Evolutionary conservation across 2,888 invertebrate genomes (phyloP).

Genomic region (Polydrusus pterygomalis): DNA sequence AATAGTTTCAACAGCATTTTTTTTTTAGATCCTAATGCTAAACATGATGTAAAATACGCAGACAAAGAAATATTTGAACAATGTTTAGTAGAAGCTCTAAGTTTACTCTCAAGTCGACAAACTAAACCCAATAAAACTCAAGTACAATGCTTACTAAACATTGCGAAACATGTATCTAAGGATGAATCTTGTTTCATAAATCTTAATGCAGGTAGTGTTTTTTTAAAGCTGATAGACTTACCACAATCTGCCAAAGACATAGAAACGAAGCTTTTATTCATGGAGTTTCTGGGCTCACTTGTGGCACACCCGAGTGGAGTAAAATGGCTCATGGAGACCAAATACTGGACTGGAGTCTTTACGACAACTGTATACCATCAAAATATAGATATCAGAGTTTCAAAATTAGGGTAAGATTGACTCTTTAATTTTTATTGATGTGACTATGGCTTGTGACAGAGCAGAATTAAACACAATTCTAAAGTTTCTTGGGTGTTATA

Average conservation of each 20-base stretch:
- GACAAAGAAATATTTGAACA: conserved; percentile 47
- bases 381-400: conserved; percentile 10
- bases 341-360: conserved; percentile 32
- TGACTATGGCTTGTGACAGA: too few relatives aligned
- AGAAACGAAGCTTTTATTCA: conserved; percentile 31
- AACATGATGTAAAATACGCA: conserved; percentile 34
- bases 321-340: conserved; percentile 36
- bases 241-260: conserved; percentile 1
- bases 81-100: conserved; percentile 37
- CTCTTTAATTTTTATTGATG: too few relatives aligned
- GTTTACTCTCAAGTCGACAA: conserved; percentile 21
- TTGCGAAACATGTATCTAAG: conserved; percentile 29
- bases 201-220: conserved; percentile 27
- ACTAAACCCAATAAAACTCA: conserved; percentile 26
- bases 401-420: conserved; percentile 32
- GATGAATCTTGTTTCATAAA: conserved; percentile 46
- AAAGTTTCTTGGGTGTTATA: too few relatives aligned
- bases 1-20: too few relatives aligned
- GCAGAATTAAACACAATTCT: too few relatives aligned
- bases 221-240: conserved; percentile 14
- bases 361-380: conserved; percentile 18
- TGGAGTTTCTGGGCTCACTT: conserved; percentile 33
- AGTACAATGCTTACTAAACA: conserved; percentile 24
- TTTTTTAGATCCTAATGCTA: conserved; percentile 30
- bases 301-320: conserved; percentile 40